Percentiles rank a stretch among this genome's conserved stretches.
These are phyloP conservation scores for Drosophila ohnishii DNA, from an alignment of 1,140 invertebrate species.

Conservation along the genomic window DNA sequence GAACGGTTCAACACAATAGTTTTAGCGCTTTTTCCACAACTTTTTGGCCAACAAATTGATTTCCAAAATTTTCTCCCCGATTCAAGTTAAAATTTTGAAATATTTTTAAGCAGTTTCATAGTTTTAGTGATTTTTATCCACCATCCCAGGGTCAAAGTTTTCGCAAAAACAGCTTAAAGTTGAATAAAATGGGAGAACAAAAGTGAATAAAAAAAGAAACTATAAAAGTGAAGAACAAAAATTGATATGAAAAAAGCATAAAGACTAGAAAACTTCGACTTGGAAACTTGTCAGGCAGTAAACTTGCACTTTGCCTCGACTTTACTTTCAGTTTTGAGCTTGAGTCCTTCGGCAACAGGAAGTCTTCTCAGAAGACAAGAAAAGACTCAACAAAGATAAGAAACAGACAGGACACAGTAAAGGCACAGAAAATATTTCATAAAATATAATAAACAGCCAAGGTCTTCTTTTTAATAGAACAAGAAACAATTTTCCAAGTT, in stretches of 20 bases:
- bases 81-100: not conserved
- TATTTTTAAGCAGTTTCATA: slow-evolving; percentile 3
- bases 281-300: slow-evolving; percentile 47
- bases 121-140: slow-evolving; percentile 1
- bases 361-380: not conserved
- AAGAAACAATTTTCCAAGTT: rapidly evolving
- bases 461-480: not conserved
- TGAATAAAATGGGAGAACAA: slow-evolving; percentile 8
- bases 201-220: slow-evolving; percentile 8
- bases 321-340: slow-evolving; percentile 5
- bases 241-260: slow-evolving; percentile 41
- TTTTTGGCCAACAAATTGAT: not conserved
- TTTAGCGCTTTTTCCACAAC: not conserved
- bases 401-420: not conserved
- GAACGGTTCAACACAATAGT: not conserved
- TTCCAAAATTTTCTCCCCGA: not conserved
- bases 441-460: not conserved
- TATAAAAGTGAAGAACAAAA: slow-evolving; percentile 19
- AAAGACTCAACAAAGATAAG: not conserved
- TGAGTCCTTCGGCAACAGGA: slow-evolving; percentile 17
- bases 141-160: slow-evolving; percentile 5
- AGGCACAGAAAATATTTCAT: not conserved
- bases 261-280: slow-evolving; percentile 29
- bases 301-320: slow-evolving; percentile 33
- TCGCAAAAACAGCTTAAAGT: slow-evolving; percentile 31